Evolutionary conservation across 2,797 vertebrate species (phyloP).

Genomic region (Sciaenops ocellatus): DNA sequence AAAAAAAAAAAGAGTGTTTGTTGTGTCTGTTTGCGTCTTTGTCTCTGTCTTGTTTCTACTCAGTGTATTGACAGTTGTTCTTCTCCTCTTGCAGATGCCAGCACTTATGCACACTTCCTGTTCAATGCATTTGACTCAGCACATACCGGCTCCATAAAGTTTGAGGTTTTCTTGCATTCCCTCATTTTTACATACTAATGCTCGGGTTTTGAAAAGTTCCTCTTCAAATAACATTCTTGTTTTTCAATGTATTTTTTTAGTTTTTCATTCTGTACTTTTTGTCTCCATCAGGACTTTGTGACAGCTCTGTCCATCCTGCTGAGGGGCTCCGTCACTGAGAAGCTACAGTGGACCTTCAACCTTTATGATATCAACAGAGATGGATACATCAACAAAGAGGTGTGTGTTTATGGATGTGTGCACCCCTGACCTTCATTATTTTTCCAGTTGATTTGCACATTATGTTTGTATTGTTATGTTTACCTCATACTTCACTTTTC

Average conservation of each 20-base stretch:
- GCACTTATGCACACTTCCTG: slow-evolving; percentile 96
- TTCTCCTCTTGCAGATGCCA: slow-evolving; percentile 88
- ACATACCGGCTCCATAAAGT: slow-evolving; percentile 95
- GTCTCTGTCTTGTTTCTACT: background rate
- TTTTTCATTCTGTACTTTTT: slow-evolving; percentile 29
- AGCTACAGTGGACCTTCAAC: slow-evolving; percentile 97
- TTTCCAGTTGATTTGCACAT: too few species aligned
- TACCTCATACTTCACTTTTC: background rate
- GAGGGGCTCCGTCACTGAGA: slow-evolving; percentile 93
- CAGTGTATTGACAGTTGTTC: background rate
- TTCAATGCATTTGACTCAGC: slow-evolving; percentile 98
- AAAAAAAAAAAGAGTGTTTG: slow-evolving; percentile 6
- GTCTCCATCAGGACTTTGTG: slow-evolving; percentile 91
- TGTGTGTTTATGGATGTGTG: slow-evolving; percentile 46
- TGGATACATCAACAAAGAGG: slow-evolving; percentile 97
- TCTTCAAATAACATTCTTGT: background rate
- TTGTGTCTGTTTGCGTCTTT: background rate
- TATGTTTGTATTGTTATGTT: background rate
- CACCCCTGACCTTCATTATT: background rate
- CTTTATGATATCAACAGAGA: slow-evolving; percentile 98
- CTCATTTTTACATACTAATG: background rate
- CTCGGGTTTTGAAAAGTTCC: background rate
- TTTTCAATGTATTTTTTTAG: background rate
- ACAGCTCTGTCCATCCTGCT: slow-evolving; percentile 94
- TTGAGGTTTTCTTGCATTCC: slow-evolving; percentile 89